Evolutionary conservation across 2,888 invertebrate species (phyloP).

Genomic region (Desoria tigrina): DNA sequence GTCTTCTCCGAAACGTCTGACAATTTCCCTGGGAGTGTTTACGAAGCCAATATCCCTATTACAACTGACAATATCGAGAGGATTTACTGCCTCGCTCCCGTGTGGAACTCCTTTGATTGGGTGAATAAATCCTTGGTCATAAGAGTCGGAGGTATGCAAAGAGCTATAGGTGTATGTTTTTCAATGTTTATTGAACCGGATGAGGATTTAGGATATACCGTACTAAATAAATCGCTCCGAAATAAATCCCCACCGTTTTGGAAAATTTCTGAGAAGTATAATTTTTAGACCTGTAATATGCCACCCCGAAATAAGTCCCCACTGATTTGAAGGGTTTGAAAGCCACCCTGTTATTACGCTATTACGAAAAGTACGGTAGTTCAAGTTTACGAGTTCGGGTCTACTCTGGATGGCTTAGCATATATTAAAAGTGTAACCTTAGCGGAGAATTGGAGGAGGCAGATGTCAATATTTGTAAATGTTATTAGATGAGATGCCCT

Average conservation of each 20-base stretch:
- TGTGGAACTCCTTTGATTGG: slow-evolving; percentile 44
- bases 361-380: no score
- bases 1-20: neutral
- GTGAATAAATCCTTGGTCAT: slow-evolving; percentile 28
- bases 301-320: slow-evolving; percentile 3
- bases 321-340: slow-evolving; percentile 12
- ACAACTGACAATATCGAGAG: slow-evolving; percentile 28
- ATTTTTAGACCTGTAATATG: no score
- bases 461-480: no score
- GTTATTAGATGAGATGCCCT: slow-evolving; percentile 21
- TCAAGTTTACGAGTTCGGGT: no score
- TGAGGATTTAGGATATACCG: no score
- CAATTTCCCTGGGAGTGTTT: slow-evolving; percentile 11
- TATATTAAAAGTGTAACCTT: no score
- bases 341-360: no score
- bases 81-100: slow-evolving; percentile 43
- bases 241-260: no score
- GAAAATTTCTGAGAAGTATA: no score
- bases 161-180: neutral
- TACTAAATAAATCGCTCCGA: neutral
- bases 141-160: neutral
- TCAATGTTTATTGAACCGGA: no score
- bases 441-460: no score
- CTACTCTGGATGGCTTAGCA: no score
- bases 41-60: slow-evolving; percentile 31